Base-by-base conservation (phyloP, 1,140 invertebrate genomes). In the Drosophila tani region DNA sequence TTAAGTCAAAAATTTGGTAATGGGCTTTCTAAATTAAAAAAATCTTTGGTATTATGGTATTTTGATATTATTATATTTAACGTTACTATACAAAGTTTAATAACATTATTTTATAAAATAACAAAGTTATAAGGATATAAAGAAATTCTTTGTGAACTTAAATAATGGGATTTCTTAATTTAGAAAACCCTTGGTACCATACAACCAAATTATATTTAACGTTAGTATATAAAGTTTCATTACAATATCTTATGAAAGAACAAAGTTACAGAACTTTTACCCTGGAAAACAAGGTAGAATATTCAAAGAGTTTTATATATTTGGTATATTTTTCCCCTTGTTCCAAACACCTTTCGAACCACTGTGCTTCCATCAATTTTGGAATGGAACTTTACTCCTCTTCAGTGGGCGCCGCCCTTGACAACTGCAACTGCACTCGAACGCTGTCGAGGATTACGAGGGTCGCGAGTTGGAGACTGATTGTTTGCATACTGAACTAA, bases 341-440 rank as follows among this genome's bases (percentile, higher is more conserved):
- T 8, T 6, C 8, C 15, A 21, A 21, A 35, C 15, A 6, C 6
- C 12, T 35, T 27, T 29, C 17, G 8, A 43, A 17, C 47, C 70
- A 68, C 46, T 59, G 69, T 59, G 69, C 59, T 17, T 56, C 19
- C 19, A 15, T 5, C 38, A 68, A 75, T 71, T 82, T 79, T 60
- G 17, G 62, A 78, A 50, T 82, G 81, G 81, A 83, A 83, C 78
- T 79, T 50, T 76, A 79, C 83, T 21, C 63, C 56, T 74, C 43
- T 59, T 51, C 24, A 58, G 38, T 45, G 63, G 56, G 32, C 41
- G 63, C 35, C 46, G 41, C 49, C 60, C 76, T 63, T 79, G 68
- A 62, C 58, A 79, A 62, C 58, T 49, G 62, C 27, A 32, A 45
- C 58, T 67, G 47, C 74, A 81, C 82, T 85, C 57, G 57, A 80